Evolutionary conservation across 2,113 vertebrate species (phyloP).

Genomic region (Corythornis vintsioides): DNA sequence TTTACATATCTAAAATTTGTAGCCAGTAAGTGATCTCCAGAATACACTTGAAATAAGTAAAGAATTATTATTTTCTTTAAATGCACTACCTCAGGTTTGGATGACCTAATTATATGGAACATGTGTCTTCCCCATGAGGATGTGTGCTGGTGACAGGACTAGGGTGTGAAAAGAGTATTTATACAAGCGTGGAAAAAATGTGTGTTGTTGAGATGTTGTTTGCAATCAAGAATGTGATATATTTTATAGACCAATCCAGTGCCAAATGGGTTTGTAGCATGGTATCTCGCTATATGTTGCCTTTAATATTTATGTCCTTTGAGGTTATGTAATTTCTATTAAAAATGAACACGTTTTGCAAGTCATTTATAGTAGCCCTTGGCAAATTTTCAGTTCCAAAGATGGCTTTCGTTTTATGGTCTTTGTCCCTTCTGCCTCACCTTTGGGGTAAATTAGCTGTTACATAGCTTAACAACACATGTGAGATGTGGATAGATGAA

Average conservation of each 20-base stretch:
- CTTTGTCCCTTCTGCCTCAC: background rate
- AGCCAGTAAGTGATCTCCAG: background rate
- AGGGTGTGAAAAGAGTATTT: slow-evolving; percentile 8
- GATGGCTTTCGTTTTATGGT: background rate
- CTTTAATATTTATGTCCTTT: background rate
- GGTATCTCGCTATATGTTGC: background rate
- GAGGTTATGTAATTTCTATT: slow-evolving; percentile 33
- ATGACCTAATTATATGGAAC: background rate
- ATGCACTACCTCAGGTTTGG: background rate
- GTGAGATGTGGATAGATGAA: background rate
- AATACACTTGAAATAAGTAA: background rate
- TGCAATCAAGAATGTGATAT: background rate
- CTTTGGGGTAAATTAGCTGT: background rate
- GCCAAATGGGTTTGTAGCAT: background rate
- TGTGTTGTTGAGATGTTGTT: background rate
- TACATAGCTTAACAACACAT: background rate
- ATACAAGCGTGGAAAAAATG: background rate
- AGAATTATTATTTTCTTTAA: background rate
- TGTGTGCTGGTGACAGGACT: background rate
- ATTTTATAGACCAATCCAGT: background rate
- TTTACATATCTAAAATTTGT: background rate
- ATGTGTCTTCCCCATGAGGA: background rate
- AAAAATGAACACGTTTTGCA: slow-evolving; percentile 33
- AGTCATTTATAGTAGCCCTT: background rate
- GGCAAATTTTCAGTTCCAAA: background rate